These are phyloP conservation scores for Pinctada fucata DNA, from an alignment of 2,888 invertebrate species.

Conservation along the genomic window DNA sequence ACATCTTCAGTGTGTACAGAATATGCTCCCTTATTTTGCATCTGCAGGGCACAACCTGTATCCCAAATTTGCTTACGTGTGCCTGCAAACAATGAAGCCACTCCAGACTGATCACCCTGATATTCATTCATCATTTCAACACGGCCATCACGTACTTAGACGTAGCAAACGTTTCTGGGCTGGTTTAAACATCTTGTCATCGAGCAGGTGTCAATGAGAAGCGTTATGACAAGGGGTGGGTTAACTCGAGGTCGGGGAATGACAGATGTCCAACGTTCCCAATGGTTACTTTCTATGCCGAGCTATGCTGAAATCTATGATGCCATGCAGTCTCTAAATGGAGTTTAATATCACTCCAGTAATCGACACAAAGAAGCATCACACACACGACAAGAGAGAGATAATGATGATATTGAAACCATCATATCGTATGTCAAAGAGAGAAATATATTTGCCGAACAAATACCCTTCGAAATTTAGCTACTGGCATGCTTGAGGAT, in stretches of 20 bases:
- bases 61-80: constrained; percentile 22
- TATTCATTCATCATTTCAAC: constrained; percentile 37
- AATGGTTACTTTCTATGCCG: constrained; percentile 52
- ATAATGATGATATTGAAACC: constrained; percentile 40
- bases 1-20: constrained; percentile 33
- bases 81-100: constrained; percentile 35
- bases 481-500: constrained; percentile 49
- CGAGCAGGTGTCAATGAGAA: constrained; percentile 58
- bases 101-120: constrained; percentile 43
- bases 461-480: constrained; percentile 49
- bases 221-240: constrained; percentile 53
- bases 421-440: constrained; percentile 40
- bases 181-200: constrained; percentile 60
- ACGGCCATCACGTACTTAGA: constrained; percentile 47
- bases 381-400: constrained; percentile 31
- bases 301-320: constrained; percentile 43
- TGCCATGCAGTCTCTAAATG: constrained; percentile 44
- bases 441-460: constrained; percentile 47
- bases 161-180: constrained; percentile 55
- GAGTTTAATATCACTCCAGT: constrained; percentile 39
- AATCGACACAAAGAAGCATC: constrained; percentile 47
- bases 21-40: constrained; percentile 51
- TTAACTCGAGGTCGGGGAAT: constrained; percentile 52
- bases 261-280: constrained; percentile 44
- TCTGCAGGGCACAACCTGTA: constrained; percentile 48